Evolutionary conservation across 2,113 vertebrate genomes (phyloP), one percentile per base, ranked within the genome.

Genomic region (Lepus timidus): DNA sequence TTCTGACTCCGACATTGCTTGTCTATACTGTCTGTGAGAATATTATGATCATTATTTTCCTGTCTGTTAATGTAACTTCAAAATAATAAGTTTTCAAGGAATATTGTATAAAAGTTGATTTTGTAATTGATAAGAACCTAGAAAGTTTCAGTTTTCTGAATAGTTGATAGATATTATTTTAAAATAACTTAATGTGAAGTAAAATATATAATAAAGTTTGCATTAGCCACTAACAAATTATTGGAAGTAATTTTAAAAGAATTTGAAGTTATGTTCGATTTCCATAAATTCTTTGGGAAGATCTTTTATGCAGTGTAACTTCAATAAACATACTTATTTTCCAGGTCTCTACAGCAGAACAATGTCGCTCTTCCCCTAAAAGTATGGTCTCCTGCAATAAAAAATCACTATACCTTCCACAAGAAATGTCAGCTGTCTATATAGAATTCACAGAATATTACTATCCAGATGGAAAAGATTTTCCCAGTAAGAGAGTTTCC

Each of bases 371-470:
- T 97, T 99, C 99, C 94, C 99, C 99, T 73, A 99, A 99, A 98
- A 98, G 99, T 96, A 99, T 99, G 99, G 99, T 99, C 97, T 99
- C 99, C 97, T 99, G 99, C 98, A 99, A 99, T 98, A 99, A 99
- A 98, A 99, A 99, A 97, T 98, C 99, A 62, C 98, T 99, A 61
- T 99, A 99, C 98, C 99, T 99, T 96, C 99, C 99, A 19, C 98
- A 99, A 97, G 99, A 99, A 98, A 99, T 99, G 99, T 99, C 99
- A 73, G 99, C 99, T 95, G 98, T 99, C 97, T 99, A 99, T 83
- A 98, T 99, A 71, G 99, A 99, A 98, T 99, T 99, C 98, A 99
- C 99, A 64, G 99, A 99, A 97, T 99, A 99, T 98, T 99, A 99
- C 97, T 99, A 99, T 89, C 99, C 99, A 39, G 99, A 99, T 97